Percentiles rank a stretch among this genome's conserved stretches.
phyloP scores from a whole-genome alignment of 2,113 vertebrate species.

The Gallinago paraguaiae region DNA sequence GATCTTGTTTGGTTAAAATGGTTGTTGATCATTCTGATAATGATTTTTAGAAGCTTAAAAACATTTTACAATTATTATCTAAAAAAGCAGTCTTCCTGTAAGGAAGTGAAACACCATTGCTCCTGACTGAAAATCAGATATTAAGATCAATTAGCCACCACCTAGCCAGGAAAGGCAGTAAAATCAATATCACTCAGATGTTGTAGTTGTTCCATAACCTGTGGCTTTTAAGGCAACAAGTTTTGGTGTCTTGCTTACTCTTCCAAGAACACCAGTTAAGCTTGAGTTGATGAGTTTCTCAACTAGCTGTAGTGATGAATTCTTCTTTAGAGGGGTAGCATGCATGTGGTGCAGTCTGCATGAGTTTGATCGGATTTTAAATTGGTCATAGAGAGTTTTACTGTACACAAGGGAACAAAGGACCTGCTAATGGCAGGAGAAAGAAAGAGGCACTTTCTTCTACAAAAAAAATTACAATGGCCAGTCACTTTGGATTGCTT shows the following conservation, averaged over 20 bases:
- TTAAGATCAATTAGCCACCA: background rate
- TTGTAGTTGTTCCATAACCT: background rate
- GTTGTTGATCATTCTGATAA: background rate
- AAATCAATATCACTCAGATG: background rate
- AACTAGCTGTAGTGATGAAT: background rate
- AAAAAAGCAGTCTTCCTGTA: background rate
- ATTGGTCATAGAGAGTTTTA: fast-evolving
- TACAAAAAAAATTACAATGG: background rate
- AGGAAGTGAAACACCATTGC: background rate
- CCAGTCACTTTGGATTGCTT: background rate
- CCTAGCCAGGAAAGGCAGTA: background rate
- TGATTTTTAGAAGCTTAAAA: background rate
- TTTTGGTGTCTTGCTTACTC: background rate
- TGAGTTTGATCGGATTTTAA: background rate
- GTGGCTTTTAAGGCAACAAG: background rate
- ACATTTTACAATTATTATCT: background rate
- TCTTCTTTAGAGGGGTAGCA: background rate
- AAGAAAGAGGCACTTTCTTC: background rate
- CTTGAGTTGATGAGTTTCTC: background rate
- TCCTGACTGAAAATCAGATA: background rate
- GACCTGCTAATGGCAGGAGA: background rate
- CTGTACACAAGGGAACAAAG: background rate
- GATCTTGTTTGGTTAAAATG: background rate
- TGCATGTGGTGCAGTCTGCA: background rate
- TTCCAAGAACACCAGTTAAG: background rate